Base-by-base conservation (phyloP, 2,797 vertebrate genomes). In the Serranus cabrilla region DNA sequence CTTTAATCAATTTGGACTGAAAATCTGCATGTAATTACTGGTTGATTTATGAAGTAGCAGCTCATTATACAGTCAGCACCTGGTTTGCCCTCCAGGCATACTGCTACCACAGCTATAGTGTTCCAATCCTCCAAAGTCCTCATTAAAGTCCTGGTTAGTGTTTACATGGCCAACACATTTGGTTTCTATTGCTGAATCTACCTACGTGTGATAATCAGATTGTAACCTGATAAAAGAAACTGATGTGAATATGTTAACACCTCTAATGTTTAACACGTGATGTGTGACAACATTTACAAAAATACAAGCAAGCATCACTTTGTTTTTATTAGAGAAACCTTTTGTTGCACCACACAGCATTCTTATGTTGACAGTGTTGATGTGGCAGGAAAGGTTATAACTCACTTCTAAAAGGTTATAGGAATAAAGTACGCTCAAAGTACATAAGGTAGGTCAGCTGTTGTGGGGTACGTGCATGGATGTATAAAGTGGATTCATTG, bases 1-100 rank as follows among this genome's bases (percentile, higher is more conserved):
- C 18, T 73, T 81, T 31, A 47, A 75, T 83, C 76, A 59, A 34
- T 23, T 63, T 74, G 11, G 62, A 54, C 52, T 5, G 7, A 10
- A n/a, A 54, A 40, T 58, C 62, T 71, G 51, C 31, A 40, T 70
- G 49, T 71, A 40, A 71, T 87, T 56, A 82, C 51, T 31, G 34
- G 8, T 23, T 74, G 66, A 82, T 76, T 84, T 62, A 76, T 74
- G 61, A 57, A 82, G 70, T 42, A 76, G 73, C 16, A 78, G 69
- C 54, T 80, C 51, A 46, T 85, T 81, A 63, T 60, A 31, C 47
- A 81, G 62, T 45, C n/a, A 18, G 43, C 2, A 34, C 14, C 47
- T n/a, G 23, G 37, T 64, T 70, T 45, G 7, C 50, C 58, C 39
- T 49, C 1, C 34, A 75, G 67, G 52, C 49, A 4, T 3, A 11